phyloP scores from a whole-genome alignment of 30 jellyfish, hydroid and myxozoan genomes.

The Aurelia aurita region DNA sequence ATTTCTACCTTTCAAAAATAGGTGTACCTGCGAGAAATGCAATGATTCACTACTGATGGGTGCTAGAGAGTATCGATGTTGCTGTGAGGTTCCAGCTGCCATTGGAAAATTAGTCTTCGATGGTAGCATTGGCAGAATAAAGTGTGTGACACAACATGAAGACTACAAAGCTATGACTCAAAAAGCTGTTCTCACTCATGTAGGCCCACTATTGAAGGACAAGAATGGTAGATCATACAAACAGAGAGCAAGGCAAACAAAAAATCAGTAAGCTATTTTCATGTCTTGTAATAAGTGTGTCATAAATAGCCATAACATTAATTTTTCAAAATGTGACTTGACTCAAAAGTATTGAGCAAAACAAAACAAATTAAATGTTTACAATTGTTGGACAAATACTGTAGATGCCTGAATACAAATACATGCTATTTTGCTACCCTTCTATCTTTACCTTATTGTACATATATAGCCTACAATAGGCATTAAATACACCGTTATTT shows the following conservation, averaged over 20 bases:
- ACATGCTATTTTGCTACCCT: too few species aligned
- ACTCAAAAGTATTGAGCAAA: too few species aligned
- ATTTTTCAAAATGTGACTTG: too few species aligned
- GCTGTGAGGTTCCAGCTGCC: slow-evolving; percentile 11
- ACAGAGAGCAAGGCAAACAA: slow-evolving; percentile 4
- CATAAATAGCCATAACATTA: too few species aligned
- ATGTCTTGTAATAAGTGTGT: not conserved
- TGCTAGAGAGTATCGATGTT: slow-evolving; percentile 28
- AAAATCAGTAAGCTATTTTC: not conserved
- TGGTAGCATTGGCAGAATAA: not conserved
- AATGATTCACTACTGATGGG: slow-evolving; percentile 3
- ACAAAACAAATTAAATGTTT: too few species aligned
- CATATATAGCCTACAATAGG: too few species aligned
- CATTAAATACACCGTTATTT: too few species aligned
- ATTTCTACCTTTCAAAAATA: not conserved
- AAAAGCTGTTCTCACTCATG: slow-evolving; percentile 3
- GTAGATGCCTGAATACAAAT: too few species aligned
- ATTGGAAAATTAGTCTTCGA: slow-evolving; percentile 1
- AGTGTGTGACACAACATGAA: slow-evolving; percentile 14
- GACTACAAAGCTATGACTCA: slow-evolving; percentile 4
- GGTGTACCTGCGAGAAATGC: slow-evolving; percentile 9
- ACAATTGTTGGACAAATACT: too few species aligned
- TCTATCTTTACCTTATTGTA: too few species aligned
- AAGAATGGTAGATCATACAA: slow-evolving; percentile 14
- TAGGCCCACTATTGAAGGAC: slow-evolving; percentile 21